phyloP scores from a whole-genome alignment of 2,888 invertebrate genomes.

The Hofmannophila pseudospretella region DNA sequence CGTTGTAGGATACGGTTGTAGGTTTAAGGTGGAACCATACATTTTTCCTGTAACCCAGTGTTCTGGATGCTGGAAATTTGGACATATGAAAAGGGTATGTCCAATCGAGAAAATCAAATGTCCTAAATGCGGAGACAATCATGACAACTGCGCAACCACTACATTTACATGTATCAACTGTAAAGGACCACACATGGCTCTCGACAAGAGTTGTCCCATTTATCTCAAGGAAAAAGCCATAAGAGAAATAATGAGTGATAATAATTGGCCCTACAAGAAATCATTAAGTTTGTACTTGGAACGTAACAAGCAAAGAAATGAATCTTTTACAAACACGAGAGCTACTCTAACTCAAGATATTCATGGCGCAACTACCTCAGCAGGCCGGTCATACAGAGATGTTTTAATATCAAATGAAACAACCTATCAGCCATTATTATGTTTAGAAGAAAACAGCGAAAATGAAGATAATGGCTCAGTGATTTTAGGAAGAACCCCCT shows the following conservation, averaged over 20 bases:
- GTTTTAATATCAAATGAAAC: not conserved
- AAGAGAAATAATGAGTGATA: not conserved
- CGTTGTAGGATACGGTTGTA: constrained; percentile 1
- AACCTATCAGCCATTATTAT: no score
- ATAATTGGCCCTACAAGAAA: constrained; percentile 1
- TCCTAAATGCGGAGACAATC: constrained; percentile 12
- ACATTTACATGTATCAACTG: not conserved
- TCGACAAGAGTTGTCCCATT: not conserved
- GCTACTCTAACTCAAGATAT: not conserved
- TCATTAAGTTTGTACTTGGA: not conserved
- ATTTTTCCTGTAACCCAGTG: constrained; percentile 16
- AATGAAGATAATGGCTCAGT: no score
- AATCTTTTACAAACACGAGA: no score
- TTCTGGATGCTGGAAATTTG: constrained; percentile 17
- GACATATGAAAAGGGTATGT: constrained; percentile 12
- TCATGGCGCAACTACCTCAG: not conserved
- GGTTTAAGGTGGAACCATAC: constrained; percentile 1
- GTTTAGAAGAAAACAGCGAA: no score
- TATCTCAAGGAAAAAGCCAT: constrained; percentile 3
- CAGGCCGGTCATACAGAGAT: not conserved
- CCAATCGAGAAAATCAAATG: constrained; percentile 13
- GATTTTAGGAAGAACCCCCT: no score
- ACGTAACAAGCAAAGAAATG: no score
- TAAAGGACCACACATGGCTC: not conserved
- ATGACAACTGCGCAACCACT: not conserved